Conservation (phyloP, 2,113 vertebrate species). For the Mohoua ochrocephala region DNA sequence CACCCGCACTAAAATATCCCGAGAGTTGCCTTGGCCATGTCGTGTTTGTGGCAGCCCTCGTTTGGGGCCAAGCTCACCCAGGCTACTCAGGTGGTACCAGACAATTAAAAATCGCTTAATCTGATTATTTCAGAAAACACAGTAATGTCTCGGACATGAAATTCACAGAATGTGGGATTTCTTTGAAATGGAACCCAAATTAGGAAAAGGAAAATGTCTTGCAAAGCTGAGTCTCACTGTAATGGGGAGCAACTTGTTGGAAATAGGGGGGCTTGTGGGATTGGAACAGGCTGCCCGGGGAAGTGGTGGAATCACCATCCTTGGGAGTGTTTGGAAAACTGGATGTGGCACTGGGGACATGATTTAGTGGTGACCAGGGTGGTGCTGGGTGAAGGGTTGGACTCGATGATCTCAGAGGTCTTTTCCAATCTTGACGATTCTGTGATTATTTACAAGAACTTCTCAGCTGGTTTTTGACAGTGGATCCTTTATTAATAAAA, state of each 20-base stretch:
- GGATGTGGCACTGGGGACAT: background rate
- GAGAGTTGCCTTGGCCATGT: background rate
- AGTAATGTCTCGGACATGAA: background rate
- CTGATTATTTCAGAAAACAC: background rate
- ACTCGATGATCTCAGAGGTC: fast-evolving
- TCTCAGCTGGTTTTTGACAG: background rate
- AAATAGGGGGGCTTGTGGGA: background rate
- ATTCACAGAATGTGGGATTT: background rate
- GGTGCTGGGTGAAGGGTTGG: background rate
- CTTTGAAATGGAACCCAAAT: background rate
- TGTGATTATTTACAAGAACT: background rate
- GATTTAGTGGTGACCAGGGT: background rate
- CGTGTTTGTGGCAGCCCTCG: background rate
- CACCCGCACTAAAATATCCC: background rate
- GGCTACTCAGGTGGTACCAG: background rate
- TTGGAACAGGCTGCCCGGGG: background rate
- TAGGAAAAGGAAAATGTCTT: background rate
- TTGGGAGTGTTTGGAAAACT: background rate
- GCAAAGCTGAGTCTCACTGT: background rate
- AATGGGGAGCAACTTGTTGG: background rate
- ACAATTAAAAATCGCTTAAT: fast-evolving
- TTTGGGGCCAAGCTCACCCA: background rate
- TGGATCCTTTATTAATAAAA: background rate
- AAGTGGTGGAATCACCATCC: background rate
- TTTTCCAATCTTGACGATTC: background rate